phyloP scores from a whole-genome alignment of 2,113 vertebrate genomes.

The Podilymbus podiceps region DNA sequence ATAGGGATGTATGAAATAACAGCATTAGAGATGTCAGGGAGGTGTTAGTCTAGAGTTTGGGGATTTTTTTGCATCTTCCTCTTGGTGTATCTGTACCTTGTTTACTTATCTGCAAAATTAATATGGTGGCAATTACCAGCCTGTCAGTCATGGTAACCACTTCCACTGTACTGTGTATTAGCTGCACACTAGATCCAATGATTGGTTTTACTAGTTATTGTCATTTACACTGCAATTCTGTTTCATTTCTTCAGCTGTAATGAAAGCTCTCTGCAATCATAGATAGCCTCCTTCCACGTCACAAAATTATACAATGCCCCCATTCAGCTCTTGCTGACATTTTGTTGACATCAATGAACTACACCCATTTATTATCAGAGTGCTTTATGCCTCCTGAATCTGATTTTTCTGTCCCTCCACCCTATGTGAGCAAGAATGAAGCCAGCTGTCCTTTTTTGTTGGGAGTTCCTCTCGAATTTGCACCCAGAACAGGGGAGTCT shows the following conservation, averaged over 20 bases:
- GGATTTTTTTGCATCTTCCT: not conserved
- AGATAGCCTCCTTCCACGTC: not conserved
- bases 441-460: not conserved
- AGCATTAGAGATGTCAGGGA: not conserved
- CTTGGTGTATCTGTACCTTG: not conserved
- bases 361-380: not conserved
- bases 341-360: not conserved
- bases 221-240: not conserved
- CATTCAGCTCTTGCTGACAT: not conserved
- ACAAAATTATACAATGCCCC: not conserved
- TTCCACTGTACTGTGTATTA: not conserved
- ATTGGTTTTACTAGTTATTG: not conserved
- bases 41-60: rapidly evolving
- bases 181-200: not conserved
- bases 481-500: not conserved
- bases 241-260: not conserved
- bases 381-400: not conserved
- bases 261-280: not conserved
- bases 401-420: not conserved
- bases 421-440: not conserved
- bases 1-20: rapidly evolving
- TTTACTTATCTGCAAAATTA: not conserved
- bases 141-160: not conserved
- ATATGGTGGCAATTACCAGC: not conserved
- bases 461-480: not conserved